Percentiles rank a stretch among this genome's conserved stretches.
Evolutionary conservation across 2,113 vertebrate genomes (phyloP).

Genomic region (Hippocampus guttulatus): DNA sequence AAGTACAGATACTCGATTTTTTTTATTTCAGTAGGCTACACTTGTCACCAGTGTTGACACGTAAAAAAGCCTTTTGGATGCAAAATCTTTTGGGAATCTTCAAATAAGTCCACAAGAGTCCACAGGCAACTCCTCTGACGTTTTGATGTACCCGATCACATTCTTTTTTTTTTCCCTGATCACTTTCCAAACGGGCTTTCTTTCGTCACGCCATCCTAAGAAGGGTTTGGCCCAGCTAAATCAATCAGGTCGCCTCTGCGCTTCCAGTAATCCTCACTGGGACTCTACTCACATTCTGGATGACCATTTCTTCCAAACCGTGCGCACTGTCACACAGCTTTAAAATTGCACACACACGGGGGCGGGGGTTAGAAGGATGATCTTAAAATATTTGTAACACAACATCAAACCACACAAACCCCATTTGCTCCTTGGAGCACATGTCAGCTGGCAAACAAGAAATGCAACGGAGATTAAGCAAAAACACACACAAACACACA

Average conservation of each 20-base stretch:
- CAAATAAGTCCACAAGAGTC: neutral
- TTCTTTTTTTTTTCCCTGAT: no score
- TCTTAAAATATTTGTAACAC: slow-evolving; percentile 4
- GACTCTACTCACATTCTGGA: slow-evolving; percentile 26
- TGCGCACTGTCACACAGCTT: neutral
- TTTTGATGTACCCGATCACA: neutral
- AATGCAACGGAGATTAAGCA: neutral
- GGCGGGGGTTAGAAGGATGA: neutral
- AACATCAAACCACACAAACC: slow-evolving; percentile 17
- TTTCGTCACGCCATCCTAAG: slow-evolving; percentile 14
- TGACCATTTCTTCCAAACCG: neutral
- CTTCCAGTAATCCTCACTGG: slow-evolving; percentile 38
- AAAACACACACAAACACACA: neutral
- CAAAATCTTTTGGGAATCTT: no score
- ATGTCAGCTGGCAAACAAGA: neutral
- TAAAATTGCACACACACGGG: no score
- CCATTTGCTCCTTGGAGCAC: neutral
- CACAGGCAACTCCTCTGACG: neutral
- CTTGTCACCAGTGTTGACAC: no score
- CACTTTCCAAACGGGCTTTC: neutral
- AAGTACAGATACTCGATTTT: no score
- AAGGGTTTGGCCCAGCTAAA: slow-evolving; percentile 10
- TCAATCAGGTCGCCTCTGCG: slow-evolving; percentile 10
- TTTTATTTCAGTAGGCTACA: no score
- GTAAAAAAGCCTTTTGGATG: no score